Evolutionary conservation across 2,888 invertebrate species (phyloP).

Genomic region (Brenthis daphne): DNA sequence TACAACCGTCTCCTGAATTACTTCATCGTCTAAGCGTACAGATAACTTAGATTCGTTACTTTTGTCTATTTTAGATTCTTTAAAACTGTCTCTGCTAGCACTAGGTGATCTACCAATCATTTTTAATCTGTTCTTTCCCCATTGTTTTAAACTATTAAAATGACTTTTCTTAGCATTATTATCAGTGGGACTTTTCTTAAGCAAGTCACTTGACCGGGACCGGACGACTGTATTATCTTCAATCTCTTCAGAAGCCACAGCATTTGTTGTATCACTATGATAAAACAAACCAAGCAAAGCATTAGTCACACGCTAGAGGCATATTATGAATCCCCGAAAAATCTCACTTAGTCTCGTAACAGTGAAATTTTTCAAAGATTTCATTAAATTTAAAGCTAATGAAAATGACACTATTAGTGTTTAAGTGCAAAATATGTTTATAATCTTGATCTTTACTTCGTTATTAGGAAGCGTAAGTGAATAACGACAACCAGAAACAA

Average conservation of each 20-base stretch:
- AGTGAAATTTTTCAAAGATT: slow-evolving; percentile 64
- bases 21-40: slow-evolving; percentile 77
- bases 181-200: slow-evolving; percentile 86
- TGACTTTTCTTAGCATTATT: slow-evolving; percentile 82
- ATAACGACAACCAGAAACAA: slow-evolving; percentile 74
- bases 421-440: slow-evolving; percentile 74
- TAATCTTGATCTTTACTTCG: slow-evolving; percentile 61
- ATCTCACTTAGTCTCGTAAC: slow-evolving; percentile 73
- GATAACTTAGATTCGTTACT: slow-evolving; percentile 69
- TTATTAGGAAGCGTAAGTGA: slow-evolving; percentile 46
- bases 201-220: slow-evolving; percentile 89
- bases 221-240: slow-evolving; percentile 82
- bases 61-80: slow-evolving; percentile 69
- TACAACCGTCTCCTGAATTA: slow-evolving; percentile 86
- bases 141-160: slow-evolving; percentile 91
- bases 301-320: slow-evolving; percentile 82
- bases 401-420: slow-evolving; percentile 79
- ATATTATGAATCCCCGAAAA: slow-evolving; percentile 69
- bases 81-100: slow-evolving; percentile 78
- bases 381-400: slow-evolving; percentile 78
- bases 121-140: slow-evolving; percentile 90
- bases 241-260: slow-evolving; percentile 78
- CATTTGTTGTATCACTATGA: slow-evolving; percentile 79
- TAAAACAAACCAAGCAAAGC: slow-evolving; percentile 83
- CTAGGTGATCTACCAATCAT: slow-evolving; percentile 86